A percentile compares a stretch with the other conserved stretches of the same genome.
Evolutionary conservation across 2,888 invertebrate species (phyloP).

Genomic region (Maniola hyperantus): DNA sequence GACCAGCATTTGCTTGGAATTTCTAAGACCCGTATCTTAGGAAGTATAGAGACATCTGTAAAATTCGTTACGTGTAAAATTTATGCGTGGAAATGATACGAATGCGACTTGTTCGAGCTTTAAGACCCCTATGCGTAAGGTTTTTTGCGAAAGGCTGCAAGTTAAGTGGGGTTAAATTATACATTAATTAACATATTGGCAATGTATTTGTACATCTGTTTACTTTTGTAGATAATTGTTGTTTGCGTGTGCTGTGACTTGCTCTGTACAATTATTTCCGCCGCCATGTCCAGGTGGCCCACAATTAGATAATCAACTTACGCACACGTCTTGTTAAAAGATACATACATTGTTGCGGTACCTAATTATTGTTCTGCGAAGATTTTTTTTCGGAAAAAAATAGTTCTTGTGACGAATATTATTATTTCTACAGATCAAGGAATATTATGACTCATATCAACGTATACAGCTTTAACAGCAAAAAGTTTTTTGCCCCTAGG

Average conservation of each 20-base stretch:
- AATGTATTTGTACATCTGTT: conserved; percentile 29
- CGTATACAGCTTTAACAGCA: too few relatives aligned
- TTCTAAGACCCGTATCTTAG: conserved; percentile 47
- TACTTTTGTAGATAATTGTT: conserved; percentile 3
- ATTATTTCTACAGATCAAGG: too few relatives aligned
- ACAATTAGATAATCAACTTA: neutral
- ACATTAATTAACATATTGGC: conserved; percentile 24
- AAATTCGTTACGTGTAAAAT: conserved; percentile 19
- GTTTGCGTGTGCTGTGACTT: neutral
- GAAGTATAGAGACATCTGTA: conserved; percentile 32
- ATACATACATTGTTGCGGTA: neutral
- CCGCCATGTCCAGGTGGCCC: neutral
- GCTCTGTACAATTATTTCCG: conserved; percentile 1
- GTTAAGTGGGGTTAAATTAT: conserved; percentile 22
- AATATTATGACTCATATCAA: too few relatives aligned
- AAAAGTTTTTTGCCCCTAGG: too few relatives aligned
- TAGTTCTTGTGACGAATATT: too few relatives aligned
- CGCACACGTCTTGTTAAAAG: neutral
- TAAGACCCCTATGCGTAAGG: conserved; percentile 31
- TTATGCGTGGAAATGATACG: conserved; percentile 12
- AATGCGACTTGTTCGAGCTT: conserved; percentile 31
- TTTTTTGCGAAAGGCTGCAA: conserved; percentile 19
- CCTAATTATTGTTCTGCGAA: neutral
- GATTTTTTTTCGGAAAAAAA: neutral
- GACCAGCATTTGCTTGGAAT: conserved; percentile 45